Base-by-base conservation (phyloP, 2,113 vertebrate species). In the Platichthys flesus region DNA sequence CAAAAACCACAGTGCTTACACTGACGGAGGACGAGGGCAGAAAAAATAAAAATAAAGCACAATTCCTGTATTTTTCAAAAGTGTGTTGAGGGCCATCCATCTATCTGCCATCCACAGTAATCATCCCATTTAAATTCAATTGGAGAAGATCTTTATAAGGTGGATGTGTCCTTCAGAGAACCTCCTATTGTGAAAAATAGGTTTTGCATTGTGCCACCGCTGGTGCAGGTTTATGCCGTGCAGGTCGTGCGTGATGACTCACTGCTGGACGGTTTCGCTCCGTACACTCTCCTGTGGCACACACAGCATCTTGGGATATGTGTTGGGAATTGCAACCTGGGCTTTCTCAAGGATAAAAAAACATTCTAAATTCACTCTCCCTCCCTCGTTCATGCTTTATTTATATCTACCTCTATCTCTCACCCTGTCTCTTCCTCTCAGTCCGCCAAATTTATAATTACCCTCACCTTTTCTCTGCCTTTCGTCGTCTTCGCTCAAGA, bases 351-450 rank as follows among this genome's bases (percentile, higher is more conserved):
- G 58, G 69, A 67, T 60, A 52, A 37, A 59, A 64, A 64, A 74
- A 68, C 63, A 67, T 66, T 80, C 73, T 51, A 54, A 81, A 78
- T 82, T 83, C 76, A 23, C 49, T 67, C 45, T 49, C 61, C 12
- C 68, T 55, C 62, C 57, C 73, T 74, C 51, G 37, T 64, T 82
- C 81, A 86, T 89, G 68, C 71, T 89, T 90, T 91, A 89, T 91
- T 89, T 79, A 88, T 81, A 45, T 8, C 62, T 68, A 64, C 61
- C 70, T 67, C 71, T 13, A 9, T 75, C 73, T 62, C 79, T 71
- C 56, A 26, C 66, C 18, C 56, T 66, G 26, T 52, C 70, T 71
- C 67, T 47, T 76, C 52, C 47, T 59, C 72, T 75, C 75, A 57
- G 51, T 58, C 74, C 60, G 69, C 76, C 71, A 59, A 45, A 78